Evolutionary conservation across 2,888 invertebrate species (phyloP), one percentile per base, ranked within the genome.

Genomic region (Tuta absoluta): DNA sequence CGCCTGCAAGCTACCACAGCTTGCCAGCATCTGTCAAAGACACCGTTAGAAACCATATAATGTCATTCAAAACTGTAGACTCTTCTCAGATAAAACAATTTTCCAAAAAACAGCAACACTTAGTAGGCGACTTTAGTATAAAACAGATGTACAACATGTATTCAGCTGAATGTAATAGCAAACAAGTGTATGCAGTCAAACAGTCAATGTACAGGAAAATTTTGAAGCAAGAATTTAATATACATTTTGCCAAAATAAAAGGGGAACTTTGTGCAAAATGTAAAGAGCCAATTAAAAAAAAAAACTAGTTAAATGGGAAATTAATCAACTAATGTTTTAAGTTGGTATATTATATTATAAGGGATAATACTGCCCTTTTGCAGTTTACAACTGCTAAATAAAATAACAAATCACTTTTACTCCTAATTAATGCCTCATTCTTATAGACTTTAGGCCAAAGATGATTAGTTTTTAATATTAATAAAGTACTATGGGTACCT

Each of bases 191-290:
- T 11, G 73, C 82, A 11, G 89, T 89, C 0, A 91, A 89, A 71
- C 89, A 90, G 66, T 89, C 89, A 0, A 91, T 91, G 91, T 91
- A 89, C 63, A 87, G 91, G 65, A 90, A 88, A 73, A 91, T 91
- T 66, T 84, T 89, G 69, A 87, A 84, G 45, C 75, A 80, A 37
- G 91, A 91, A 65, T 91, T 87, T 65, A 91, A 90, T 75, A 75
- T 91, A 63, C 77, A 85, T 72, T 89, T 91, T 70, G 12, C 33
- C 33, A 82, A 84, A 71, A 70, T 78, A 28, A 88, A 88, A 66
- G 71, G 75, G 21, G 81, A 85, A 11, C 81, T 81, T 24, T 91
- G 91, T 70, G 80, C 81, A 67, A 80, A 85, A 62, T 91, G 91
- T 74, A 89, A 89, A 71, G 81, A 81, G 2, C 78, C 82, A 64